These are phyloP conservation scores for Pelecanus crispus DNA, from an alignment of 2,113 vertebrate genomes.

Conservation along the genomic window DNA sequence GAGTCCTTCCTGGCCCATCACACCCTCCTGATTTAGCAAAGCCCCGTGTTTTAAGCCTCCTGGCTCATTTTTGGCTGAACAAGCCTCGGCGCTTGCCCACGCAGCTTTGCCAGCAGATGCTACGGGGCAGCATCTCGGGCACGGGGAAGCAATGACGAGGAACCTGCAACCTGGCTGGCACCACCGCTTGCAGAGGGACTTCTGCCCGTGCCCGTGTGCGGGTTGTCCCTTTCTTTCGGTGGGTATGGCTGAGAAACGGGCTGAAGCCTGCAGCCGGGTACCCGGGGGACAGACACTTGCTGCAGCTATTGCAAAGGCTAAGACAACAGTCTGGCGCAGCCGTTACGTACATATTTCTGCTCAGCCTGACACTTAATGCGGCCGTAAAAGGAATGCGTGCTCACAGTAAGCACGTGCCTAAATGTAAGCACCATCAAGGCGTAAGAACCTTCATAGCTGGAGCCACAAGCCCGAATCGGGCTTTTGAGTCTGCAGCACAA, in stretches of 20 bases:
- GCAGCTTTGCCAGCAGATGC: neutral
- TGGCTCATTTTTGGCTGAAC: neutral
- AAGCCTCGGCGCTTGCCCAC: fast-evolving
- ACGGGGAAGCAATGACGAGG: neutral
- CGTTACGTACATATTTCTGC: neutral
- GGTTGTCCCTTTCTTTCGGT: neutral
- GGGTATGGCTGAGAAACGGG: neutral
- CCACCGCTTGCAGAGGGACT: neutral
- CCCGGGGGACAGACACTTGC: neutral
- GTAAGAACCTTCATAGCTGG: neutral
- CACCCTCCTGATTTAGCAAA: neutral
- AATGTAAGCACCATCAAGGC: neutral
- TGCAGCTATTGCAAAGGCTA: neutral
- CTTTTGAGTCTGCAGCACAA: neutral
- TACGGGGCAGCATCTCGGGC: fast-evolving
- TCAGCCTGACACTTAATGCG: neutral
- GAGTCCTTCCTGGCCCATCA: neutral
- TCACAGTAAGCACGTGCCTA: neutral
- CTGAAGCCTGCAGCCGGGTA: neutral
- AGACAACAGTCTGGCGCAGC: neutral
- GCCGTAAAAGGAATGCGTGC: fast-evolving
- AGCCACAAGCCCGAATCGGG: neutral
- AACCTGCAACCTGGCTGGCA: neutral
- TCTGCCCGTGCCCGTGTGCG: neutral
- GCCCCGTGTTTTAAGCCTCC: neutral